Base-by-base conservation (phyloP, 2,888 invertebrate genomes). In the Synergus itoensis region DNA sequence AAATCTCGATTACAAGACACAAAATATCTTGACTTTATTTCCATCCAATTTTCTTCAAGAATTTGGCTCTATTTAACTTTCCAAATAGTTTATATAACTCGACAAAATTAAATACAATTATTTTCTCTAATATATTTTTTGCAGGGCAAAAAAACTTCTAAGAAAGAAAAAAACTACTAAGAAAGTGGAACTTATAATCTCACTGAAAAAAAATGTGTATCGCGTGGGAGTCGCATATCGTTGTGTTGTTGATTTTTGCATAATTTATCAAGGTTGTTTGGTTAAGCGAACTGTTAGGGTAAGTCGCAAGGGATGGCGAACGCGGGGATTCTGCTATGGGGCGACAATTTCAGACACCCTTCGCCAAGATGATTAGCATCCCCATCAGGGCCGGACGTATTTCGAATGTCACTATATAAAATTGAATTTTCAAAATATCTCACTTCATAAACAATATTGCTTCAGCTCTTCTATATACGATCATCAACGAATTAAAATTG, bases 201-300 rank as follows among this genome's bases (percentile, higher is more conserved):
- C n/a, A 53, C 53, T 53, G 53, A 2, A n/a, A 9, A 5, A 12
- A 28, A 80, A 77, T 62, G 75, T 76, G 80, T 77, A 79, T 53
- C 77, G 77, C 43, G 79, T 77, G 80, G 78, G 78, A 84, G 87
- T 84, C 86, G 83, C 85, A 86, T 88, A 85, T 86, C 87, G 86
- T 88, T 89, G 89, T 88, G 88, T 89, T 90, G 91, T 91, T 91
- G 90, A 91, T 91, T 91, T 91, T 91, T 91, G 90, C 91, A 91
- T 91, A 91, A 91, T 91, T 91, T 90, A 91, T 91, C 89, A 89
- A 89, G 90, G 88, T 88, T 90, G 91, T 91, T 91, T 91, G 90
- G 89, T 87, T 89, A 90, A 89, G 90, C 89, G 89, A 87, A 86
- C 89, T 86, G 89, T 89, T 88, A 87, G 88, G 87, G 88, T 86